These are phyloP conservation scores for Saimiri boliviensis DNA, from an alignment of 2,113 vertebrate genomes.

Conservation along the genomic window DNA sequence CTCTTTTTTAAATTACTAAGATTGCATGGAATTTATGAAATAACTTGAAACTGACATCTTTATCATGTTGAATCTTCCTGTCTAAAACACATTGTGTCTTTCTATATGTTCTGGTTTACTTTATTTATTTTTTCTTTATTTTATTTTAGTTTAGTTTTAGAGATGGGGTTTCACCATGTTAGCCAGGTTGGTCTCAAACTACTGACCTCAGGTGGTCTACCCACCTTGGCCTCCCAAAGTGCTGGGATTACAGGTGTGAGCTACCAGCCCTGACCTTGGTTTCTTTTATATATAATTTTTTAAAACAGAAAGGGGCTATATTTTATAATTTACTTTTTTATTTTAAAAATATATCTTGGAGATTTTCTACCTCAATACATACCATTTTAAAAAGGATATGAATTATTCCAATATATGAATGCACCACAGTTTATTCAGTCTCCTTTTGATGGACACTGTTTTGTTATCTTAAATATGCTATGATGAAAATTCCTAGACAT, in stretches of 20 bases:
- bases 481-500: not conserved
- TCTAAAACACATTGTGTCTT: not conserved
- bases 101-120: not conserved
- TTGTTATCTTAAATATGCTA: conserved; percentile 12
- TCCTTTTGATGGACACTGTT: not conserved
- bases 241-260: no score
- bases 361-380: not conserved
- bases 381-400: not conserved
- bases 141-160: no score
- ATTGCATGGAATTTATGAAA: not conserved
- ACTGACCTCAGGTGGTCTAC: no score
- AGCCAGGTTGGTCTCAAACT: no score
- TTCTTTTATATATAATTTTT: not conserved
- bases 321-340: not conserved
- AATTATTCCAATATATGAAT: not conserved
- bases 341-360: not conserved
- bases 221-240: no score
- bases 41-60: not conserved
- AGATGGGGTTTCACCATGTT: no score
- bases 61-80: not conserved
- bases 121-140: not conserved
- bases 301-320: not conserved
- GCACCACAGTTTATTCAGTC: not conserved
- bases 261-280: not conserved
- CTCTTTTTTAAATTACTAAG: not conserved